Conservation (phyloP, 2,797 vertebrate genomes). For the Eulemur albifrons region DNA sequence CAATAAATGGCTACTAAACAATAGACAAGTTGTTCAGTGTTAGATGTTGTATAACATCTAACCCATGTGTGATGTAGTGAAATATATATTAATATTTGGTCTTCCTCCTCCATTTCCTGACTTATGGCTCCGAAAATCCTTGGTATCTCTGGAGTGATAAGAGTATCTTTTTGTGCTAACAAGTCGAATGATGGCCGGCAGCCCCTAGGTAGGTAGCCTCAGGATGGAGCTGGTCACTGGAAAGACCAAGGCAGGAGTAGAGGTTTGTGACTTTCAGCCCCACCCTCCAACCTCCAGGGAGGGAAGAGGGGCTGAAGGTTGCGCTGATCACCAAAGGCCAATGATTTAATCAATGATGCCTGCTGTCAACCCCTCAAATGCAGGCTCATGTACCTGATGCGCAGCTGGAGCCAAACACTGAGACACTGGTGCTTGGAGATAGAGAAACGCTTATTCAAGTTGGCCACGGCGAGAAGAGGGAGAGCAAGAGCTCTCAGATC, state of each 20-base stretch:
- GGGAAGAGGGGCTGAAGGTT: not conserved
- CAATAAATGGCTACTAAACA: not conserved
- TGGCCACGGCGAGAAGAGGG: too few species aligned
- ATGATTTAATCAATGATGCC: not conserved
- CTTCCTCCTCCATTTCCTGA: not conserved
- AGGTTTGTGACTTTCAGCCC: not conserved
- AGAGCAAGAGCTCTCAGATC: too few species aligned
- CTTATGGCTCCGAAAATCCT: not conserved
- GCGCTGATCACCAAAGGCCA: not conserved
- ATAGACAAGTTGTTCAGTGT: not conserved
- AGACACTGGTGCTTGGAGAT: too few species aligned
- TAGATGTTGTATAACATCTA: not conserved
- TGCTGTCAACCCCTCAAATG: not conserved
- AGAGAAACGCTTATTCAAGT: too few species aligned
- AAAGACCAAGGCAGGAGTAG: not conserved
- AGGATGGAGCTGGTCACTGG: not conserved
- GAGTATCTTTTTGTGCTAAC: not conserved
- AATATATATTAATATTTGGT: not conserved
- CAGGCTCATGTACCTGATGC: too few species aligned
- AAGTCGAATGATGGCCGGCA: not conserved
- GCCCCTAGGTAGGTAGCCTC: not conserved
- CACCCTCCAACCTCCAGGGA: not conserved
- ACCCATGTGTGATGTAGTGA: not conserved
- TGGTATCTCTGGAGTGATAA: not conserved
- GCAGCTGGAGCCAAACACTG: too few species aligned